These are phyloP conservation scores for Anomalospiza imberbis DNA, from an alignment of 2,797 vertebrate species.

Conservation along the genomic window DNA sequence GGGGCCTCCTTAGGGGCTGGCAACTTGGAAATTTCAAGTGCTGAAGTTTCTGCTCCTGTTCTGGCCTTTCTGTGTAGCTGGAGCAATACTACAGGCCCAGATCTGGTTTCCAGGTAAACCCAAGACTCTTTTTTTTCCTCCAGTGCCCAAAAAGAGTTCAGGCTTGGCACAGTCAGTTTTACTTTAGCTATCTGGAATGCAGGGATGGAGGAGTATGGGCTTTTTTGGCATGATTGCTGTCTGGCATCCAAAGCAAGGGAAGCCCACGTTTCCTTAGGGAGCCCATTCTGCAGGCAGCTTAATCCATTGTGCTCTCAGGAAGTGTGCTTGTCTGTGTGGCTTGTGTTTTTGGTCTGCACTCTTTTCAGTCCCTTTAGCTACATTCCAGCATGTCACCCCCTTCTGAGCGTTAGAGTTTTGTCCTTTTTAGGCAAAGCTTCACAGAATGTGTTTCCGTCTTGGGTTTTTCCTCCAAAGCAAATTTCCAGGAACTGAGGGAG, in stretches of 20 bases:
- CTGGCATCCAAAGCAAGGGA: background rate
- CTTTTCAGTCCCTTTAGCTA: background rate
- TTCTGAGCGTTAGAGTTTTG: background rate
- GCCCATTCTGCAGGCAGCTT: background rate
- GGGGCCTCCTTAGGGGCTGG: background rate
- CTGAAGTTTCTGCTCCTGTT: background rate
- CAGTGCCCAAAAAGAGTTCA: background rate
- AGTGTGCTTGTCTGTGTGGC: background rate
- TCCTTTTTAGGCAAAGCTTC: slow-evolving; percentile 34
- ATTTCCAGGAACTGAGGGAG: background rate
- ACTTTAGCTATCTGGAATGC: background rate
- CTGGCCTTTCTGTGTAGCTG: background rate
- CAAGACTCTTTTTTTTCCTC: background rate
- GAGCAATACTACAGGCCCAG: background rate
- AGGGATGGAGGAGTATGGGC: background rate
- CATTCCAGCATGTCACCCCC: background rate
- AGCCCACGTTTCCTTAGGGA: background rate
- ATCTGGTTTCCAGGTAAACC: background rate
- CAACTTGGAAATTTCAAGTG: background rate
- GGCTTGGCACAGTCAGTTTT: background rate
- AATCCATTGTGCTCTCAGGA: slow-evolving; percentile 14
- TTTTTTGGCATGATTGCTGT: background rate
- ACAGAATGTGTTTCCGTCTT: background rate
- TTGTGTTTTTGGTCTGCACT: background rate
- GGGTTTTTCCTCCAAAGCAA: background rate